Evolutionary conservation across 2,113 vertebrate species (phyloP).

Genomic region (Calonectris borealis): DNA sequence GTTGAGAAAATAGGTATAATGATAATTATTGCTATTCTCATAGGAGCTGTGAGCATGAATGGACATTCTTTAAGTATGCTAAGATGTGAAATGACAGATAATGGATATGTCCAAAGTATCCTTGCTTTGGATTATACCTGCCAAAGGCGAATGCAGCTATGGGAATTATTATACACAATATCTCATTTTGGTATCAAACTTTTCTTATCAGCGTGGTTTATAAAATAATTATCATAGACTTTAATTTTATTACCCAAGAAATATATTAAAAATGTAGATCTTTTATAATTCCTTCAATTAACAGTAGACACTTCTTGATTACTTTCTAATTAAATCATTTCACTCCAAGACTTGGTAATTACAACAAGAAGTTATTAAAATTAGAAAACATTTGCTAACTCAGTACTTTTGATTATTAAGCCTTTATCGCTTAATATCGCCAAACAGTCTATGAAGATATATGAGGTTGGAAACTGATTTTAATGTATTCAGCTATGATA

Average conservation of each 20-base stretch:
- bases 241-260: conserved; percentile 81
- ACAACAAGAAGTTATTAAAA: conserved; percentile 88
- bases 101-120: not conserved
- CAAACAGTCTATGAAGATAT: conserved; percentile 81
- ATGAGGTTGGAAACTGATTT: conserved; percentile 75
- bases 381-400: conserved; percentile 87
- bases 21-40: not conserved
- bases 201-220: conserved; percentile 71
- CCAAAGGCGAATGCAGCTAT: not conserved
- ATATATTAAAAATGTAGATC: conserved; percentile 86
- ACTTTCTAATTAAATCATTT: conserved; percentile 89
- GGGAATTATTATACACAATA: conserved; percentile 41
- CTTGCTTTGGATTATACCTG: conserved; percentile 24
- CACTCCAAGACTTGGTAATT: conserved; percentile 86
- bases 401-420: conserved; percentile 86
- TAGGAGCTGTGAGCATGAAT: not conserved
- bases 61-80: not conserved
- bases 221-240: conserved; percentile 81
- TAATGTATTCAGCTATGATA: conserved; percentile 77
- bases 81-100: conserved; percentile 10
- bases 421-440: conserved; percentile 79
- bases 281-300: conserved; percentile 89
- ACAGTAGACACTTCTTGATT: conserved; percentile 86
- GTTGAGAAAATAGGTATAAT: conserved; percentile 1
- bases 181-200: conserved; percentile 64